Evolutionary conservation across 2,113 vertebrate genomes (phyloP).

Genomic region (Albula glossodonta): DNA sequence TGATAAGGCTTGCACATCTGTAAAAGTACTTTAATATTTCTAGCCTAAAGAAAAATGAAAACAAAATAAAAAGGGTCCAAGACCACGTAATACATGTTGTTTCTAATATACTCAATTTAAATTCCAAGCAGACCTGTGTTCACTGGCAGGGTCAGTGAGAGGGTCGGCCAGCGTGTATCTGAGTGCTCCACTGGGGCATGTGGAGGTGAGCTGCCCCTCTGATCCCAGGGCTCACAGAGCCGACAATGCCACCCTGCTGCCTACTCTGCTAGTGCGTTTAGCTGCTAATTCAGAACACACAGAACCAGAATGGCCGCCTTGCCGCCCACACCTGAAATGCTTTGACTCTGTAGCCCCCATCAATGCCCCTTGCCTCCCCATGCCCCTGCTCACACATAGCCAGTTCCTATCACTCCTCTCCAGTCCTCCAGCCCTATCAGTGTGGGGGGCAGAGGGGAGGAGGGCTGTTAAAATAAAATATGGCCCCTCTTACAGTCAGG

Average conservation of each 20-base stretch:
- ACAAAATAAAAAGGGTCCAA: background rate
- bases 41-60: background rate
- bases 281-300: background rate
- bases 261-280: too few species aligned
- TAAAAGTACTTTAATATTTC: background rate
- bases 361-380: background rate
- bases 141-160: background rate
- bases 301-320: background rate
- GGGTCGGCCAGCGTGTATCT: too few species aligned
- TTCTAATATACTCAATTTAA: background rate
- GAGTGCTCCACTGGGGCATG: too few species aligned
- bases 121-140: background rate
- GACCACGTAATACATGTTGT: background rate
- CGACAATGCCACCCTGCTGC: too few species aligned
- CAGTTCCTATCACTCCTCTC: slow-evolving; percentile 3
- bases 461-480: slow-evolving; percentile 13
- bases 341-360: background rate
- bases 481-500: slow-evolving; percentile 7
- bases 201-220: too few species aligned
- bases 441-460: background rate
- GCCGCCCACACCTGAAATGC: background rate
- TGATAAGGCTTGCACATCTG: background rate
- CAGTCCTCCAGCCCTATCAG: background rate
- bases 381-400: background rate
- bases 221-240: too few species aligned